A percentile compares a stretch with the other conserved stretches of the same genome.
phyloP scores from a whole-genome alignment of 2,113 vertebrate species.

The Seriola aureovittata region DNA sequence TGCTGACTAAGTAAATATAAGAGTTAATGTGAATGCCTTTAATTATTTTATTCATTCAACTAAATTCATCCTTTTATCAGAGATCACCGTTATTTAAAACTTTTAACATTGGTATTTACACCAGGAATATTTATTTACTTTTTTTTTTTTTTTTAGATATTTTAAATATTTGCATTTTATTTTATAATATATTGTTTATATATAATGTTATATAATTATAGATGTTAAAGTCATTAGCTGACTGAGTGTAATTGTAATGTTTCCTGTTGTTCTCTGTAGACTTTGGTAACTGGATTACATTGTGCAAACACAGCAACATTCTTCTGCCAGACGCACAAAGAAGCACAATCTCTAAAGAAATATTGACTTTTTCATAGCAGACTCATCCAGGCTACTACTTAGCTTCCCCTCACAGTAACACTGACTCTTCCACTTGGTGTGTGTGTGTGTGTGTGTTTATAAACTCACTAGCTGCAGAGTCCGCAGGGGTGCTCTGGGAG shows the following conservation, averaged over 20 bases:
- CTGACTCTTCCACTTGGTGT: constrained; percentile 1
- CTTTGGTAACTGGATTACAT: constrained; percentile 30
- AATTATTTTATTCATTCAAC: not conserved
- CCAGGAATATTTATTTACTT: too few species aligned
- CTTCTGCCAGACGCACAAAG: constrained; percentile 35
- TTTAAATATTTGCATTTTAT: not conserved
- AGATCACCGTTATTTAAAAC: not conserved
- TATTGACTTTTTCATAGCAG: constrained; percentile 34
- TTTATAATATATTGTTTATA: too few species aligned
- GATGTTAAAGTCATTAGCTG: not conserved
- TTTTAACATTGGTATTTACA: too few species aligned
- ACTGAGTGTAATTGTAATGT: not conserved
- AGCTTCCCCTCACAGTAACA: constrained; percentile 11
- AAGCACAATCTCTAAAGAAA: constrained; percentile 35
- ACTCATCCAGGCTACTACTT: constrained; percentile 27
- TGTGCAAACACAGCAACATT: constrained; percentile 30
- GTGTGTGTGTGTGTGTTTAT: not conserved
- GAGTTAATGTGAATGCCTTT: not conserved
- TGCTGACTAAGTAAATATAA: constrained; percentile 15
- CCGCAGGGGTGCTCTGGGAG: constrained; percentile 78
- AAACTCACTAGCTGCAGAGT: constrained; percentile 85
- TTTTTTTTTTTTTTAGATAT: not conserved
- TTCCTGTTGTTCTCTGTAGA: not conserved
- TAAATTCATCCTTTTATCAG: not conserved
- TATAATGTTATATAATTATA: too few species aligned